A percentile compares a stretch with the other conserved stretches of the same genome.
phyloP scores from a whole-genome alignment of 2,113 vertebrate genomes.

The Otis tarda region DNA sequence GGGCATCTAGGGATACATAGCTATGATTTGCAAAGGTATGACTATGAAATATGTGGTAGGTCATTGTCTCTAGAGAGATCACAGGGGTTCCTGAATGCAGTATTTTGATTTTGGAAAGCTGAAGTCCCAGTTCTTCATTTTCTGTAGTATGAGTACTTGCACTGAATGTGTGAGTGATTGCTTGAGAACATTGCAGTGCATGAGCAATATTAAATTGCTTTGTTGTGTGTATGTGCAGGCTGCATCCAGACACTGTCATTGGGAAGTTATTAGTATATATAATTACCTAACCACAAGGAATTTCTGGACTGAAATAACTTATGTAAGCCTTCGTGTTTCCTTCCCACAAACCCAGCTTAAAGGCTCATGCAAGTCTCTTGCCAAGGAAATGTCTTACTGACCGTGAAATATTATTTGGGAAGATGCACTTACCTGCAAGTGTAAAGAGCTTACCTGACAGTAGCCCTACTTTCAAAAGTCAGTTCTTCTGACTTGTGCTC shows the following conservation, averaged over 20 bases:
- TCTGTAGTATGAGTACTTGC: not conserved
- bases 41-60: not conserved
- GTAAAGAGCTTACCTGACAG: not conserved
- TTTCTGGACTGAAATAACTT: conserved; percentile 16
- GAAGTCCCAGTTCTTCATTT: not conserved
- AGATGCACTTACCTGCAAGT: not conserved
- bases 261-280: conserved; percentile 16
- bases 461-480: not conserved
- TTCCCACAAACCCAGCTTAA: not conserved
- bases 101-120: not conserved
- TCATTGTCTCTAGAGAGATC: not conserved
- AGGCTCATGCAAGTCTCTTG: not conserved
- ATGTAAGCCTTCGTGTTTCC: not conserved
- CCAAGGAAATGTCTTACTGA: not conserved
- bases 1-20: not conserved
- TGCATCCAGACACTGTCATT: not conserved
- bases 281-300: conserved; percentile 32
- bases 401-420: not conserved
- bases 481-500: not conserved
- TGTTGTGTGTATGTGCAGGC: not conserved
- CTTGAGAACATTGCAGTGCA: not conserved
- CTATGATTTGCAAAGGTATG: not conserved
- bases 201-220: not conserved
- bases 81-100: not conserved
- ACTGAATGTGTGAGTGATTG: not conserved